These are phyloP conservation scores for Pilophorus perplexus DNA, from an alignment of 2,888 invertebrate species.

Conservation along the genomic window DNA sequence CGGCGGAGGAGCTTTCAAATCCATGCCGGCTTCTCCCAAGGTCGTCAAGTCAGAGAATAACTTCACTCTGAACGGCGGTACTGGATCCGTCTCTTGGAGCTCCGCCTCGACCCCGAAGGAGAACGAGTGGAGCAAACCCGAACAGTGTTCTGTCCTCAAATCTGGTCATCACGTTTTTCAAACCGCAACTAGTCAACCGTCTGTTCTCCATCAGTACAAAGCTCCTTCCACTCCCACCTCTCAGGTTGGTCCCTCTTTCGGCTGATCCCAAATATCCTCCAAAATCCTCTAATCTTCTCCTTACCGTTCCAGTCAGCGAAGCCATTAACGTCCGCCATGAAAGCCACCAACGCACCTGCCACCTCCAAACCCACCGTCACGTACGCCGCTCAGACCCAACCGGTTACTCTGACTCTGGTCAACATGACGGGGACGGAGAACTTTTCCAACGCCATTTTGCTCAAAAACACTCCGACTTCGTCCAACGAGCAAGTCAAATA, in stretches of 20 bases:
- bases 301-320: conserved; percentile 22
- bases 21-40: conserved; percentile 67
- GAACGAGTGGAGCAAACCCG: conserved; percentile 42
- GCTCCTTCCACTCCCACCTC: conserved; percentile 44
- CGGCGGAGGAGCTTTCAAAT: conserved; percentile 83
- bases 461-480: conserved; percentile 44
- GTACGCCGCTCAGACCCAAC: conserved; percentile 51
- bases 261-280: background rate
- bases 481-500: conserved; percentile 49
- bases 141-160: conserved; percentile 40
- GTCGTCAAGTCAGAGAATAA: conserved; percentile 45
- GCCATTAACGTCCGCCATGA: conserved; percentile 20
- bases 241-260: conserved; percentile 22
- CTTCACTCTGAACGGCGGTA: conserved; percentile 37
- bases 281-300: background rate
- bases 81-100: conserved; percentile 30
- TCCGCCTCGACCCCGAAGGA: conserved; percentile 36
- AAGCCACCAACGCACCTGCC: conserved; percentile 8
- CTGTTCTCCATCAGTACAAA: conserved; percentile 45
- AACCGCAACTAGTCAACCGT: conserved; percentile 39
- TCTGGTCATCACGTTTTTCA: conserved; percentile 41
- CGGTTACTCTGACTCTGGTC: conserved; percentile 54
- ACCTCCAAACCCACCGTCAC: conserved; percentile 31
- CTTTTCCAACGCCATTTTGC: conserved; percentile 46
- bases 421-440: conserved; percentile 49